A percentile compares a stretch with the other conserved stretches of the same genome.
These are phyloP conservation scores for Vanessa cardui DNA, from an alignment of 2,888 invertebrate genomes.

Conservation along the genomic window DNA sequence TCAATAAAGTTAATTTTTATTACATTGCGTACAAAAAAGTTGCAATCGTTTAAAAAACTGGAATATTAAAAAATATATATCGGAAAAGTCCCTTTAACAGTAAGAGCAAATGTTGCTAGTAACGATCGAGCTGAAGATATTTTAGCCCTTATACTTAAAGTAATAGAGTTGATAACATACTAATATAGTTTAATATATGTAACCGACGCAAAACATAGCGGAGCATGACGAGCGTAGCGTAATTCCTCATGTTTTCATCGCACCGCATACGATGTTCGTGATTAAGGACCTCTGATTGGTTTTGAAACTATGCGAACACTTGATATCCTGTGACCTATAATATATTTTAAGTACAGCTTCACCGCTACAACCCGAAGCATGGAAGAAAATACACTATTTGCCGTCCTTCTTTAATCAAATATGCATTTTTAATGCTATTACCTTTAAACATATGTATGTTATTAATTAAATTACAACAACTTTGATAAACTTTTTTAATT, in stretches of 20 bases:
- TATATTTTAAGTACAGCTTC: slow-evolving; percentile 7
- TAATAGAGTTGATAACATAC: neutral
- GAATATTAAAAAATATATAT: slow-evolving; percentile 31
- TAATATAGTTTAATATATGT: slow-evolving; percentile 9
- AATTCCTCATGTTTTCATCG: slow-evolving; percentile 29
- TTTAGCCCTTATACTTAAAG: neutral
- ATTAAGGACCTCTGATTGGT: slow-evolving; percentile 35
- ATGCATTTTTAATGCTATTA: too few relatives aligned
- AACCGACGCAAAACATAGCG: slow-evolving; percentile 20
- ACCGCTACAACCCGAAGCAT: too few relatives aligned
- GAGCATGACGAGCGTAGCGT: slow-evolving; percentile 29
- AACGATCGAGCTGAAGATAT: neutral
- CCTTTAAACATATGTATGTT: neutral
- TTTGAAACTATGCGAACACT: slow-evolving; percentile 32
- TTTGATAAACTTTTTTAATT: too few relatives aligned
- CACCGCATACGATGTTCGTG: slow-evolving; percentile 33
- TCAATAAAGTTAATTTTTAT: too few relatives aligned
- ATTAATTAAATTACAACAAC: too few relatives aligned
- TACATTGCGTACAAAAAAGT: slow-evolving; percentile 9
- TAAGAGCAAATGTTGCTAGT: slow-evolving; percentile 13
- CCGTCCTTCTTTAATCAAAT: too few relatives aligned
- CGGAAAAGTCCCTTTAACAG: slow-evolving; percentile 21
- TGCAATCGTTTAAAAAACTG: slow-evolving; percentile 29
- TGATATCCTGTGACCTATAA: slow-evolving; percentile 27
- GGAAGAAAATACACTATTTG: too few relatives aligned